Base-by-base conservation (phyloP, 2,113 vertebrate genomes). In the Leptosomus discolor region DNA sequence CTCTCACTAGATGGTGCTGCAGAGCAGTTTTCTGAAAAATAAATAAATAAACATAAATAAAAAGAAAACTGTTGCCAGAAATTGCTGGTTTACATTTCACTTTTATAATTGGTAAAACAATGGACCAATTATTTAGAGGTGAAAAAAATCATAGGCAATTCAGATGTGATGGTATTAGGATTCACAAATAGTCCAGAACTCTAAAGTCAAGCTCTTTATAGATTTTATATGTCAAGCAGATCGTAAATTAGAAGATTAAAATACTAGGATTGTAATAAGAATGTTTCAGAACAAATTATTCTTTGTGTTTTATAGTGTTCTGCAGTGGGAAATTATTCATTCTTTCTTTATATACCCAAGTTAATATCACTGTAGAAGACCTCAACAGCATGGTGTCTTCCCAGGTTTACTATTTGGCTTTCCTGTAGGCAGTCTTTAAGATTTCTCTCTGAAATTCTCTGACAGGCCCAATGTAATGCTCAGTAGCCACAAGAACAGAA, bases 1-100 rank as follows among this genome's bases (percentile, higher is more conserved):
- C 32, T 80, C 60, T 95, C 95, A 73, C 96, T 97, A 97, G 94
- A 94, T 92, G 95, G 94, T 88, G 95, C 97, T 95, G 61, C 83
- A 94, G 83, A 95, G 92, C 29, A 89, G 68, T 82, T 87, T 94
- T 82, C 43, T 37, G 60, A 46, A 81, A 96, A 94, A 82, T 71
- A 93, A 82, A 85, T 78, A 91, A 89, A 84, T 15, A 85, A 76
- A 63, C 23, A 29, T 20, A 64, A 80, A 67, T 24, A 6, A 29
- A 81, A 87, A 82, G 12, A 6, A 75, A 80, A 43, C 46, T 68
- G 8, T 84, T 92, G 51, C 43, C 30, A 84, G 71, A 83, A 94
- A 78, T 45, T 84, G 10, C 30, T 78, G 65, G 39, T 56, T 86
- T 93, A 45, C 9, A 36, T 80, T 80, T 89, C 20, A 61, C 7